Evolutionary conservation across 2,797 vertebrate genomes (phyloP).

Genomic region (Tolypeutes matacus): DNA sequence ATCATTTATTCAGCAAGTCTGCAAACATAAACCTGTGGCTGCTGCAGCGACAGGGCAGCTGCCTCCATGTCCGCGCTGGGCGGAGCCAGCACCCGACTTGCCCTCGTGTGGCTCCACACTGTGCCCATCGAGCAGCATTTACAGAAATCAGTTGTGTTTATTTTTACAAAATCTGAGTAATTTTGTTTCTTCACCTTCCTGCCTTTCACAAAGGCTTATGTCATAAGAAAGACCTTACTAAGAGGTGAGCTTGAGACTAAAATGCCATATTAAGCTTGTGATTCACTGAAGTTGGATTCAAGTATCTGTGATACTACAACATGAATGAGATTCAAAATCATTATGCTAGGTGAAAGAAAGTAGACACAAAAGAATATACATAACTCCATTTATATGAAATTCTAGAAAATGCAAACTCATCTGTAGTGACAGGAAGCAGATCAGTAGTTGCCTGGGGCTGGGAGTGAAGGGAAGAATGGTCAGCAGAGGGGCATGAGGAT

Average conservation of each 20-base stretch:
- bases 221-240: background rate
- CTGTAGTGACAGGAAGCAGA: background rate
- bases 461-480: background rate
- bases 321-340: constrained; percentile 53
- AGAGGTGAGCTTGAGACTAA: constrained; percentile 29
- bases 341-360: background rate
- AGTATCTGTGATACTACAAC: constrained; percentile 27
- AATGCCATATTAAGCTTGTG: background rate
- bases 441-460: background rate
- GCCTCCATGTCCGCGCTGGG: background rate
- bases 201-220: background rate
- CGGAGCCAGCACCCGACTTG: no score
- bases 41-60: background rate
- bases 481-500: background rate
- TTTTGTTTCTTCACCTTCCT: background rate
- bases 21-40: background rate
- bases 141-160: background rate
- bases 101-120: background rate
- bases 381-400: constrained; percentile 4
- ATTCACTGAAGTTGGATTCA: constrained; percentile 9
- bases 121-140: background rate
- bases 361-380: background rate
- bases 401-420: constrained; percentile 20
- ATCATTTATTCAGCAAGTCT: no score
- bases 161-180: constrained; percentile 17